phyloP scores from a whole-genome alignment of 2,888 invertebrate genomes.

The Endotricha flammealis region DNA sequence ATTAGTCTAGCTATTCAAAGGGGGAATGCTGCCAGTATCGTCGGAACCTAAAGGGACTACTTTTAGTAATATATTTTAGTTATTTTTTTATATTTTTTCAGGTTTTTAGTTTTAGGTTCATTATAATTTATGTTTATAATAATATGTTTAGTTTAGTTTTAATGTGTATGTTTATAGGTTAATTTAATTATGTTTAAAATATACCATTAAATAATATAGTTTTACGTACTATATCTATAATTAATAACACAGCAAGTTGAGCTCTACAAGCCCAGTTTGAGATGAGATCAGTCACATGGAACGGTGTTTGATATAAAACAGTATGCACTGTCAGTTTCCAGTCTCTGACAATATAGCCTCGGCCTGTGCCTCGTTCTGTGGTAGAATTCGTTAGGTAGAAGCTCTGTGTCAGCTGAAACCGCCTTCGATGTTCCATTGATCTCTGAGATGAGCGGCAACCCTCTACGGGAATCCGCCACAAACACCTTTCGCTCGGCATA shows the following conservation, averaged over 20 bases:
- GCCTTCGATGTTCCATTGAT: conserved; percentile 67
- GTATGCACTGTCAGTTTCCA: conserved; percentile 26
- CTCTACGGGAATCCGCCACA: conserved; percentile 66
- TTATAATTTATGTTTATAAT: too few species aligned
- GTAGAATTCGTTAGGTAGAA: conserved; percentile 54
- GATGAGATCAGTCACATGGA: conserved; percentile 66
- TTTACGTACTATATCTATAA: too few species aligned
- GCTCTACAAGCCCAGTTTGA: conserved; percentile 66
- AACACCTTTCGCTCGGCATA: conserved; percentile 64
- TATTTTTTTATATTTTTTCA: too few species aligned
- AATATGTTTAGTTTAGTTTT: too few species aligned
- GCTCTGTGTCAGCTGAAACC: conserved; percentile 57
- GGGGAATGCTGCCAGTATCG: too few species aligned
- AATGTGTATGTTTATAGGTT: too few species aligned
- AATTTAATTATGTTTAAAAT: too few species aligned
- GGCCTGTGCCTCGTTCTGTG: conserved; percentile 35
- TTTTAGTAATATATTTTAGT: too few species aligned
- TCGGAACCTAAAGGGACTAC: too few species aligned
- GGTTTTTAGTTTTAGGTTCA: too few species aligned
- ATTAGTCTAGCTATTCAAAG: too few species aligned
- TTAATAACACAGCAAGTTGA: conserved; percentile 71
- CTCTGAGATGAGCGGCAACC: conserved; percentile 54
- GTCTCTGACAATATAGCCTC: conserved; percentile 35
- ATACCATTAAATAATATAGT: too few species aligned
- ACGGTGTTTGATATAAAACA: conserved; percentile 58